phyloP scores from a whole-genome alignment of 1,140 invertebrate genomes.

The Colletes latitarsis region DNA sequence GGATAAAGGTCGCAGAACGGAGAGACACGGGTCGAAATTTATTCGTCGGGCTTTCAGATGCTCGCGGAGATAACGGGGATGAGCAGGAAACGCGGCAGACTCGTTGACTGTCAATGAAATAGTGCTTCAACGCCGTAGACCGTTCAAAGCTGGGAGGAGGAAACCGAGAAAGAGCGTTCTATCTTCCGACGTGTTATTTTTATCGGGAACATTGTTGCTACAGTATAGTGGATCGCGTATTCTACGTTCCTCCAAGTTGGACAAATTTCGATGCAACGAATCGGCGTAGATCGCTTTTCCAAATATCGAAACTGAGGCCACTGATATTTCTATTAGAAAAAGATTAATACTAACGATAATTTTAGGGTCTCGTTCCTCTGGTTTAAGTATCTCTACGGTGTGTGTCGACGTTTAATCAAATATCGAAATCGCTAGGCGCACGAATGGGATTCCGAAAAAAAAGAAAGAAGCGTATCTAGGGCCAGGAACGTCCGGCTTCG shows the following conservation, averaged over 20 bases:
- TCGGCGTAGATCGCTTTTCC: no score
- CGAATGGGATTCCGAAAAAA: no score
- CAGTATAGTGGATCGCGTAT: background rate
- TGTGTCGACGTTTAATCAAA: no score
- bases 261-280: background rate
- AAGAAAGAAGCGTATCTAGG: no score
- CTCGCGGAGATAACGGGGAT: conserved; percentile 74
- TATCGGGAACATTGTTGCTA: background rate
- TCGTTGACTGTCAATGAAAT: conserved; percentile 78
- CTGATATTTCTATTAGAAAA: no score
- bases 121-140: background rate
- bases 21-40: conserved; percentile 70
- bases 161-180: background rate
- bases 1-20: background rate
- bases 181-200: conserved; percentile 4
- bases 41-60: conserved; percentile 76
- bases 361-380: no score
- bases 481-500: background rate
- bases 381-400: no score
- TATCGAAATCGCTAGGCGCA: no score
- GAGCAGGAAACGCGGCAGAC: conserved; percentile 76
- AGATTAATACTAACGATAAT: no score
- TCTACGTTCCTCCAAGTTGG: background rate
- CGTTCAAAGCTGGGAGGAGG: background rate
- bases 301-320: no score